phyloP scores from a whole-genome alignment of 2,888 invertebrate species.

The Polyommatus iphigenia region DNA sequence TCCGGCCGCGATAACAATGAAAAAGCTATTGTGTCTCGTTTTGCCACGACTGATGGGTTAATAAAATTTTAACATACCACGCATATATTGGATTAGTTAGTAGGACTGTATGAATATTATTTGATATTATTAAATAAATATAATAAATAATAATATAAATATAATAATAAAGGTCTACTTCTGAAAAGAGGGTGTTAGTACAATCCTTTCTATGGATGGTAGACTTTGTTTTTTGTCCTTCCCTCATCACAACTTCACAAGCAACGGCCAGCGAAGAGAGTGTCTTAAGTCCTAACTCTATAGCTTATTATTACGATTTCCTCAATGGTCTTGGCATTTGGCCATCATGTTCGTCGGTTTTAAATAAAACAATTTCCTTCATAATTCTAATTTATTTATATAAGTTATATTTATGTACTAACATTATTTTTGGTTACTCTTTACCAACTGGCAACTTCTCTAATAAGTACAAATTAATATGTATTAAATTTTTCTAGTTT shows the following conservation, averaged over 20 bases:
- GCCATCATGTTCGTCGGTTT: not conserved
- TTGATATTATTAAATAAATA: too few species aligned
- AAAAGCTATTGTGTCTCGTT: too few species aligned
- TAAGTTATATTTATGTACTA: not conserved
- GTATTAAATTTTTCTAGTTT: not conserved
- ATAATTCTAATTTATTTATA: not conserved
- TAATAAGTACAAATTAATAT: not conserved
- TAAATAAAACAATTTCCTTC: not conserved
- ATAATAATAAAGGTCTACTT: too few species aligned
- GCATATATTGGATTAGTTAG: too few species aligned
- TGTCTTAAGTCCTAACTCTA: not conserved
- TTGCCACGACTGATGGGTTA: too few species aligned
- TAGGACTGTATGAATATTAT: too few species aligned
- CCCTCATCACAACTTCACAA: not conserved
- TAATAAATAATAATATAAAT: too few species aligned
- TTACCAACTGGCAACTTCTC: not conserved
- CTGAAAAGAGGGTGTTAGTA: too few species aligned
- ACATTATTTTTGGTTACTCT: slow-evolving; percentile 2
- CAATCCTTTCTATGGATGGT: not conserved
- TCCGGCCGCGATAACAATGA: too few species aligned
- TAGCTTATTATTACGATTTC: not conserved
- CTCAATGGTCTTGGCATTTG: not conserved
- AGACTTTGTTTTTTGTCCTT: not conserved
- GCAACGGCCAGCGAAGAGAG: not conserved
- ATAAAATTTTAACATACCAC: too few species aligned